Percentiles rank a stretch among this genome's conserved stretches.
phyloP scores from a whole-genome alignment of 2,888 invertebrate species.

The Craniophora ligustri region DNA sequence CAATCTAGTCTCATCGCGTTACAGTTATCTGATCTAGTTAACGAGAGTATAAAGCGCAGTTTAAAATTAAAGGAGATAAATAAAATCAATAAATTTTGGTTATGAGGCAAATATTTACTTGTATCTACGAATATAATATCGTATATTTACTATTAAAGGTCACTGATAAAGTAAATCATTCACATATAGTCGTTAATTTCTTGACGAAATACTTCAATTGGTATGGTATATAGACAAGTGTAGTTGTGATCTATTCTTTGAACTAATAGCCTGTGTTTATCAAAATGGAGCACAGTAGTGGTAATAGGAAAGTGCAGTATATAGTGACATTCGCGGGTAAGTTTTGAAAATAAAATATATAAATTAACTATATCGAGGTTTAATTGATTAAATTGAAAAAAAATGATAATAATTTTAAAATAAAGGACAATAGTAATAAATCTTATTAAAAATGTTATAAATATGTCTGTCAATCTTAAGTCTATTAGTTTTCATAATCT shows the following conservation, averaged over 20 bases:
- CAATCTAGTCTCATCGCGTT: background rate
- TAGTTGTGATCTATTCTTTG: background rate
- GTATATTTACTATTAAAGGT: background rate
- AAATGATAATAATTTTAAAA: too few species aligned
- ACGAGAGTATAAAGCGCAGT: background rate
- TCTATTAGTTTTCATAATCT: background rate
- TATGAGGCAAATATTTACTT: background rate
- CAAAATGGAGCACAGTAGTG: background rate
- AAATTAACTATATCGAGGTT: too few species aligned
- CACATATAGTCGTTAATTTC: background rate
- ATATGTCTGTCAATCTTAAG: background rate
- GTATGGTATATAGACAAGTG: background rate
- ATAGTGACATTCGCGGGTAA: slow-evolving; percentile 59
- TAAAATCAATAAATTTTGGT: background rate
- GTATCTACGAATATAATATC: background rate
- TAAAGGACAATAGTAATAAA: background rate
- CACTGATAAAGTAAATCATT: background rate
- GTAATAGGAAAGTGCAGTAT: slow-evolving; percentile 55
- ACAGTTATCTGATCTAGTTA: background rate
- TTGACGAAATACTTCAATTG: background rate
- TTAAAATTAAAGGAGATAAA: background rate
- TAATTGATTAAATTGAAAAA: too few species aligned
- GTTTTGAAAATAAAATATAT: background rate
- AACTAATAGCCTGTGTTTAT: background rate
- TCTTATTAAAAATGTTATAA: background rate